Evolutionary conservation across 2,888 invertebrate species (phyloP).

Genomic region (Blomia tropicalis): DNA sequence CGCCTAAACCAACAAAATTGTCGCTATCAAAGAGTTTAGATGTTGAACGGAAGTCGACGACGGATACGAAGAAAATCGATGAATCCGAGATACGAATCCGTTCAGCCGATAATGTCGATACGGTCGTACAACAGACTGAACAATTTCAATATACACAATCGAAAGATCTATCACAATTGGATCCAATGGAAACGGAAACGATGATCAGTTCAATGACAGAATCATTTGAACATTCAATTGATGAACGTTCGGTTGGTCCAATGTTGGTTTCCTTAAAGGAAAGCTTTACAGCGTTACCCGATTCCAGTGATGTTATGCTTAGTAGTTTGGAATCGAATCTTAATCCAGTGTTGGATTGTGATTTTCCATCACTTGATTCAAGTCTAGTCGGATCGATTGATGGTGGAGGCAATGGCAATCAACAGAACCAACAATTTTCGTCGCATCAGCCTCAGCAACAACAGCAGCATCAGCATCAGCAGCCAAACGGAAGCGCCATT

Average conservation of each 20-base stretch:
- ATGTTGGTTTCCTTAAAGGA: slow-evolving; percentile 1
- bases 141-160: neutral
- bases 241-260: neutral
- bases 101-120: neutral
- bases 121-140: neutral
- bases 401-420: neutral
- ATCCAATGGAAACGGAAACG: neutral
- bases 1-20: neutral
- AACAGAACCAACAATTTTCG: neutral
- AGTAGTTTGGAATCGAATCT: slow-evolving; percentile 13
- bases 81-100: neutral
- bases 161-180: neutral
- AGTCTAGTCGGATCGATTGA: neutral
- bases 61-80: neutral
- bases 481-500: slow-evolving; percentile 7
- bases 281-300: neutral
- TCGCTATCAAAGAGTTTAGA: slow-evolving; percentile 1
- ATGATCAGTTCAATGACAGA: neutral
- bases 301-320: neutral
- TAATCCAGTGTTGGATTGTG: slow-evolving; percentile 14
- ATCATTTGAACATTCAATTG: neutral
- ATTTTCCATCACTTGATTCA: neutral
- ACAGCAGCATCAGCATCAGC: neutral
- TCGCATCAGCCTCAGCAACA: neutral
- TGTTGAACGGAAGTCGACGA: neutral